Base-by-base conservation (phyloP, 1,140 invertebrate species). In the Condylostylus longicornis region DNA sequence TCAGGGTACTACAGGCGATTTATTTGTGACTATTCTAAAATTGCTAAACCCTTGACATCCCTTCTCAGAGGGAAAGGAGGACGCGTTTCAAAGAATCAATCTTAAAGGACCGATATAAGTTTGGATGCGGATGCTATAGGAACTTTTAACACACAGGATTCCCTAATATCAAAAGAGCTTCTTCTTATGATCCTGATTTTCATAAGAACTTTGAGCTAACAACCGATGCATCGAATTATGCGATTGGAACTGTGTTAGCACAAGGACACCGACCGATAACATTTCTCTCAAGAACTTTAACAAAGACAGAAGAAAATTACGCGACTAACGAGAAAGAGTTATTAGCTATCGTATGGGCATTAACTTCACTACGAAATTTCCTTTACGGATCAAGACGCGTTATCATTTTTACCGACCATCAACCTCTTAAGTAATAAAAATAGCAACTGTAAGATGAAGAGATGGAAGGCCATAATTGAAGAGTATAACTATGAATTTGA, bases 311-410 rank as follows among this genome's bases (percentile, higher is more conserved):
- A 47, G 35, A 48, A 40, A 45, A 47, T 31, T 49, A 47, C 27
- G 37, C 45, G 32, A 41, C 18, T 54, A 61, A 34, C 28, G 47
- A 59, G 33, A 58, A 51, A 40, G 47, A 52, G 32, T 43, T 48
- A 10, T 33, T 51, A 15, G 42, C 37, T n/a, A 61, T 74, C 5
- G 39, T 69, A 1, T 72, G 54, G 47, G 63, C 50, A 10, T 29
- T 51, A 6, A 54, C 43, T 28, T 41, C 58, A 21, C 61, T 64
- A 25, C 35, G 48, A 23, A 48, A 47, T 21, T 58, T 53, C 42
- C 31, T 56, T 18, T 50, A 47, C 19, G 46, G 46, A 23, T 45
- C 44, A 22, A 27, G 33, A 13, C 46, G 51, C 38, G 47, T 53
- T 12, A 45, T 35, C 37, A 45, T 50, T 10, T 32, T 47, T 7